These are phyloP conservation scores for Cantharis lateralis DNA, from an alignment of 2,888 invertebrate genomes.

Conservation along the genomic window DNA sequence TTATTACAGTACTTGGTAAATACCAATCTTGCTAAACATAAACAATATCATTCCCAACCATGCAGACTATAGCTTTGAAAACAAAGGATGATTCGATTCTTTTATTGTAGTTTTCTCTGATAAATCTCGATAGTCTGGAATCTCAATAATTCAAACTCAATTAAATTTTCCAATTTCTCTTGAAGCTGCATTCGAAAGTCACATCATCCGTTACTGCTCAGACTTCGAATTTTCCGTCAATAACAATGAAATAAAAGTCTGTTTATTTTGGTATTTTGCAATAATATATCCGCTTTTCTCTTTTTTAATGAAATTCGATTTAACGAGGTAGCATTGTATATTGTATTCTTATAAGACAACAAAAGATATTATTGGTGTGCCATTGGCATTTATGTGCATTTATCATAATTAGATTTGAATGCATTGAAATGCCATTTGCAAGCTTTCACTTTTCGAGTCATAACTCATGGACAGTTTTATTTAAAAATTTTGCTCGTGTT, in stretches of 20 bases:
- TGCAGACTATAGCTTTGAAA: neutral
- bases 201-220: too few species aligned
- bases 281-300: too few species aligned
- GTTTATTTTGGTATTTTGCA: too few species aligned
- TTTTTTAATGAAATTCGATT: too few species aligned
- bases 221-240: too few species aligned
- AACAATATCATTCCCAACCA: neutral
- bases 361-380: neutral
- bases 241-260: too few species aligned
- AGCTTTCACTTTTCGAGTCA: neutral
- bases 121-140: too few species aligned
- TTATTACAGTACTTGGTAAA: constrained; percentile 4
- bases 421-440: neutral
- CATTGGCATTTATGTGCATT: neutral
- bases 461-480: neutral
- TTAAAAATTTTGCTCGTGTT: neutral
- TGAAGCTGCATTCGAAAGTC: too few species aligned
- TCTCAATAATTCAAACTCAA: too few species aligned
- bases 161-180: too few species aligned
- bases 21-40: neutral
- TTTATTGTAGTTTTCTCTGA: neutral
- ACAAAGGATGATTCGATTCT: neutral
- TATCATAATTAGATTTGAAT: neutral
- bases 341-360: neutral
- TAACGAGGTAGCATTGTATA: too few species aligned